Percentiles rank a stretch among this genome's conserved stretches.
Conservation (phyloP, 1,140 invertebrate genomes). For the Bemisia tabaci region DNA sequence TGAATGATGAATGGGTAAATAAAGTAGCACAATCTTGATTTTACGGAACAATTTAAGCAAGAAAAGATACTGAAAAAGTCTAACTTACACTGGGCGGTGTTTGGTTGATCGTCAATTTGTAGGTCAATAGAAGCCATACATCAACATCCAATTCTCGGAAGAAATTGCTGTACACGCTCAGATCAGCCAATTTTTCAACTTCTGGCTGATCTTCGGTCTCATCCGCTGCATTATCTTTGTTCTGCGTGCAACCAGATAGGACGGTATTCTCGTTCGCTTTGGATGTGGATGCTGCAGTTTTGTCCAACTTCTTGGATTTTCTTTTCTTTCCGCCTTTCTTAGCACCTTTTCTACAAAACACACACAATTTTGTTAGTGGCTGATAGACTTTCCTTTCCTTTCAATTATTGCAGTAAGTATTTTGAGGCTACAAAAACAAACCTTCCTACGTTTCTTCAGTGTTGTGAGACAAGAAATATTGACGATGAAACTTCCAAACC, state of each 20-base stretch:
- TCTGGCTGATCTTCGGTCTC: conserved; percentile 15
- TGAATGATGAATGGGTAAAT: too few relatives aligned
- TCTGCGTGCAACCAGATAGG: not conserved
- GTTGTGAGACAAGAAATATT: too few relatives aligned
- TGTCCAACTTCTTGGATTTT: not conserved
- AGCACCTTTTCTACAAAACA: not conserved
- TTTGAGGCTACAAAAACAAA: too few relatives aligned
- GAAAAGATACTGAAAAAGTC: not conserved
- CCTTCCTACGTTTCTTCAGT: too few relatives aligned
- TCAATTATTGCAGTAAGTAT: too few relatives aligned
- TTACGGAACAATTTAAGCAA: too few relatives aligned
- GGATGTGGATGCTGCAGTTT: not conserved
- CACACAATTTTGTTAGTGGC: too few relatives aligned
- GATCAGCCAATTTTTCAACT: conserved; percentile 10
- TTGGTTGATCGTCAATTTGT: conserved; percentile 29
- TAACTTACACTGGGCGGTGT: conserved; percentile 17
- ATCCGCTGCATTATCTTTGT: conserved; percentile 14
- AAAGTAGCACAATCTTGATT: too few relatives aligned
- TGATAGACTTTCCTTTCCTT: too few relatives aligned
- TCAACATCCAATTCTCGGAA: conserved; percentile 38
- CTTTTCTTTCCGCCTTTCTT: not conserved
- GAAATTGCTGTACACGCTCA: conserved; percentile 20
- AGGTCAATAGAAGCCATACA: conserved; percentile 34
- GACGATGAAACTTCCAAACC: too few relatives aligned
- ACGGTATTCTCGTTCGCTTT: not conserved